These are phyloP conservation scores for Ichneumoninae sp. DNA, from an alignment of 2,888 invertebrate genomes.

Conservation along the genomic window DNA sequence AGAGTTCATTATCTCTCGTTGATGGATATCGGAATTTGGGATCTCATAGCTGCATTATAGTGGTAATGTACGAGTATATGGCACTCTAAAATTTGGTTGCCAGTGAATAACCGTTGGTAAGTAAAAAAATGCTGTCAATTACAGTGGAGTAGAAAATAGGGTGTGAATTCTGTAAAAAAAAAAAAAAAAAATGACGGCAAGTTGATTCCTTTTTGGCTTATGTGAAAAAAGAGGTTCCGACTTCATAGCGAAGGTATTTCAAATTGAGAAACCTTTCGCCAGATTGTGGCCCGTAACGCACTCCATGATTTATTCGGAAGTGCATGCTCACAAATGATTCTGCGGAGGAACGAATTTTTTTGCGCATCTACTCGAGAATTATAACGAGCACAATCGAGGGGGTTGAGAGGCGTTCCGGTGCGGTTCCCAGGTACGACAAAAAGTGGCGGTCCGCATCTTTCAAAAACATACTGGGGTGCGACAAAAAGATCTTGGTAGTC, in stretches of 20 bases:
- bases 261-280: not conserved
- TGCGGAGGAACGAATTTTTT: conserved; percentile 7
- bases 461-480: conserved; percentile 79
- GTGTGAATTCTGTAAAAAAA: not conserved
- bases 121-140: too few species aligned
- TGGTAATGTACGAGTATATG: conserved; percentile 29
- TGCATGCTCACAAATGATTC: conserved; percentile 23
- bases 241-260: not conserved
- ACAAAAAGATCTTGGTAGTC: conserved; percentile 69
- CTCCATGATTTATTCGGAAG: conserved; percentile 34
- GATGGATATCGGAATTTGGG: conserved; percentile 59
- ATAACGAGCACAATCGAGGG: conserved; percentile 53
- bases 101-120: not conserved
- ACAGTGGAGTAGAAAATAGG: too few species aligned
- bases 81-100: not conserved
- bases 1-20: conserved; percentile 66
- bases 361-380: conserved; percentile 34
- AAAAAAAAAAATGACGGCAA: not conserved
- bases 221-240: not conserved
- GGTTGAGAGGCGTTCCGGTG: conserved; percentile 52
- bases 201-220: not conserved
- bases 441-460: conserved; percentile 78
- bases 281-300: not conserved
- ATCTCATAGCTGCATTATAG: conserved; percentile 17
- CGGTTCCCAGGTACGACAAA: conserved; percentile 37